Percentiles rank a stretch among this genome's conserved stretches.
Conservation (phyloP, 2,113 vertebrate genomes). For the Hippocampus zosterae region DNA sequence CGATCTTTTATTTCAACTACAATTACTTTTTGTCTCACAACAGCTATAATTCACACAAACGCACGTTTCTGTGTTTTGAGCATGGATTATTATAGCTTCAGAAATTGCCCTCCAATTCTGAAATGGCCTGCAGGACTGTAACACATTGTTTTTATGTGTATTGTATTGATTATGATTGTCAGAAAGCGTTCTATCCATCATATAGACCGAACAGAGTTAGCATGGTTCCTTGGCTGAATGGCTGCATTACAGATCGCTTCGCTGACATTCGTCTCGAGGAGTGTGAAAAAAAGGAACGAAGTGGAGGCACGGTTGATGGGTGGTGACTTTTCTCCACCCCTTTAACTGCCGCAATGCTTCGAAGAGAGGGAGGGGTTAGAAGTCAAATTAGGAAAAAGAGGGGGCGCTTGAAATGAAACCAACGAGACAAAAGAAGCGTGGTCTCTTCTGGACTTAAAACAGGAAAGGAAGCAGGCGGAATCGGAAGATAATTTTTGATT, state of each 20-base stretch:
- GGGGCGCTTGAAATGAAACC: conserved; percentile 31
- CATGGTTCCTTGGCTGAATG: background rate
- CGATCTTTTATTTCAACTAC: too few species aligned
- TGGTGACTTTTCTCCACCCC: conserved; percentile 36
- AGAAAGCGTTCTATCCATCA: conserved; percentile 4
- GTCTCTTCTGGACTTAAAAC: background rate
- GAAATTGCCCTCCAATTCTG: background rate
- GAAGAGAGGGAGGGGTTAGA: conserved; percentile 50
- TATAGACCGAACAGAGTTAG: background rate
- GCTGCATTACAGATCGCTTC: background rate
- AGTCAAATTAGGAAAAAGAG: conserved; percentile 46
- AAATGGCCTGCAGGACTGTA: background rate
- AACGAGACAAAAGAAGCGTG: conserved; percentile 27
- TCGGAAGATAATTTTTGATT: background rate
- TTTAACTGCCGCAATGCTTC: background rate
- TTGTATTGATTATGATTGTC: conserved; percentile 23
- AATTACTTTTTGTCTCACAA: too few species aligned
- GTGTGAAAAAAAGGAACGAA: background rate
- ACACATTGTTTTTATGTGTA: background rate
- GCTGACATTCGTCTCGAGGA: conserved; percentile 1
- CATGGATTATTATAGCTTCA: background rate
- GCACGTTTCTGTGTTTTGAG: too few species aligned
- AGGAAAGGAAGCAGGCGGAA: conserved; percentile 4
- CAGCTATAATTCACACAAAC: too few species aligned
- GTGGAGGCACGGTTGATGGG: background rate